A percentile compares a stretch with the other conserved stretches of the same genome.
Evolutionary conservation across 2,113 vertebrate species (phyloP).

Genomic region (Pogonocichla stellata): DNA sequence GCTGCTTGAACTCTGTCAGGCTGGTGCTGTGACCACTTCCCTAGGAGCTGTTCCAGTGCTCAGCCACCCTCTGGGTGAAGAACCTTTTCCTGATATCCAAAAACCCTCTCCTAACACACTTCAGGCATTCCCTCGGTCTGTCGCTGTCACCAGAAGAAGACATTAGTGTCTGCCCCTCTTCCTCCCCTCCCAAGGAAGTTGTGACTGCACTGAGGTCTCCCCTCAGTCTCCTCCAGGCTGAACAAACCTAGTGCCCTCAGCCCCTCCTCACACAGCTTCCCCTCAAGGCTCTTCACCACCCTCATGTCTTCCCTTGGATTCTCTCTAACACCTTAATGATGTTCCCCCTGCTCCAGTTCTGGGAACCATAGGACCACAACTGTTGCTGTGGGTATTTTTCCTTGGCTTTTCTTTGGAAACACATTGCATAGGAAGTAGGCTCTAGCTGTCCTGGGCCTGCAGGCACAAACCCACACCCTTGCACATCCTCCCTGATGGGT

Average conservation of each 20-base stretch:
- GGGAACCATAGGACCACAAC: background rate
- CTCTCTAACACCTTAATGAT: no score
- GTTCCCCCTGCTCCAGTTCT: background rate
- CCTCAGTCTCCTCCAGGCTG: background rate
- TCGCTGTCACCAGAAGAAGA: background rate
- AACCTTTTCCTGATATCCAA: background rate
- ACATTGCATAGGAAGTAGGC: background rate
- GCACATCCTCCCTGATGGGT: background rate
- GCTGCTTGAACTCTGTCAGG: background rate
- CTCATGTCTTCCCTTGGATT: rapidly evolving
- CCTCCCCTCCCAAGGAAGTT: rapidly evolving
- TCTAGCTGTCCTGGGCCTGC: background rate
- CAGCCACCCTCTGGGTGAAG: rapidly evolving
- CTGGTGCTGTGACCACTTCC: background rate
- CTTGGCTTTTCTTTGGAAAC: background rate
- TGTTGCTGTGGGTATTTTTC: background rate
- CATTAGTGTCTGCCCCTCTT: rapidly evolving
- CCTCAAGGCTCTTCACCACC: background rate
- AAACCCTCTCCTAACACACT: background rate
- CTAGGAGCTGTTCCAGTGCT: background rate
- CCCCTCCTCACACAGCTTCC: rapidly evolving
- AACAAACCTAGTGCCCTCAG: background rate
- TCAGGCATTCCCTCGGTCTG: background rate
- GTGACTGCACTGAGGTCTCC: background rate
- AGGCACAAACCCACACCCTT: background rate